A percentile compares a stretch with the other conserved stretches of the same genome.
These are phyloP conservation scores for Tetrax tetrax DNA, from an alignment of 2,113 vertebrate genomes.

Conservation along the genomic window DNA sequence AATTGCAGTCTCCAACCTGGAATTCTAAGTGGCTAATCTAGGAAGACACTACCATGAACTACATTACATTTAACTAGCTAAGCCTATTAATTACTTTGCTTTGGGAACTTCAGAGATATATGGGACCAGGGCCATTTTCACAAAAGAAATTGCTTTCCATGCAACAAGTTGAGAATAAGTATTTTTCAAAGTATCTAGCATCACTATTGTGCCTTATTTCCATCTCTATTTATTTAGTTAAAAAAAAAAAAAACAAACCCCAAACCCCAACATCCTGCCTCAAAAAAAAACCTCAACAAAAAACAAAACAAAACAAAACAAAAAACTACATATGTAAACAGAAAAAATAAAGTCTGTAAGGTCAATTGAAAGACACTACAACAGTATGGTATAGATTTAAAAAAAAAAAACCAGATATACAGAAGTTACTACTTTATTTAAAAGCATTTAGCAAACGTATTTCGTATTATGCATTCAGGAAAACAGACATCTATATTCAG, in stretches of 20 bases:
- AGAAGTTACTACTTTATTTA: not conserved
- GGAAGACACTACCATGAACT: not conserved
- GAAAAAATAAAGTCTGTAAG: not conserved
- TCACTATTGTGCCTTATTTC: not conserved
- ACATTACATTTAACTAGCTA: not conserved
- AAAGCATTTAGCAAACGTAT: not conserved
- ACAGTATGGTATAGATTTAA: not conserved
- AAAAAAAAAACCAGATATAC: not conserved
- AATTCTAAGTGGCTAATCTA: not conserved
- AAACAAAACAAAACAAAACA: not conserved
- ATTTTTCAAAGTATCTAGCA: not conserved
- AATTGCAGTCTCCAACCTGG: fast-evolving
- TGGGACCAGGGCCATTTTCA: not conserved
- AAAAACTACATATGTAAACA: no score
- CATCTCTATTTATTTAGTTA: not conserved
- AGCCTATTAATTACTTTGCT: not conserved
- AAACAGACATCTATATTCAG: not conserved
- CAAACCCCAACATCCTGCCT: no score
- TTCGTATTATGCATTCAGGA: not conserved
- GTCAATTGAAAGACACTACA: not conserved
- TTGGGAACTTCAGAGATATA: not conserved
- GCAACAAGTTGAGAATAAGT: not conserved
- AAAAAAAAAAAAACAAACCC: not conserved
- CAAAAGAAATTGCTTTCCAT: not conserved
- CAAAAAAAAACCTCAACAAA: not conserved